These are phyloP conservation scores for Eumeta japonica DNA, from an alignment of 1,140 invertebrate species.

Conservation along the genomic window DNA sequence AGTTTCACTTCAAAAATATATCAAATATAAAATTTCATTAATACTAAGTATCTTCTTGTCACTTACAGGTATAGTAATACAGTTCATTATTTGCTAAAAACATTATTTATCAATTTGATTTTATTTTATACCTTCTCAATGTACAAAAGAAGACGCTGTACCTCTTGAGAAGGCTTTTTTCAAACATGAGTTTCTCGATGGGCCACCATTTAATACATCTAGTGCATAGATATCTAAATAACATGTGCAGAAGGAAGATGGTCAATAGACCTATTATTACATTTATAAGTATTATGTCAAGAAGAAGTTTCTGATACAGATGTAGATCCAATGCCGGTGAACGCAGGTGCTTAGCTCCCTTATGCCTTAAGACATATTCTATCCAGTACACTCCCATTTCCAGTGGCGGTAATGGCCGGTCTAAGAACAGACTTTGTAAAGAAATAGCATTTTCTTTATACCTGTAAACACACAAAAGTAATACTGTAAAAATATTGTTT, in stretches of 20 bases:
- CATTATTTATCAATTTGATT: slow-evolving; percentile 28
- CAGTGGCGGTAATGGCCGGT: slow-evolving; percentile 55
- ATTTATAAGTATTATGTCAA: slow-evolving; percentile 60
- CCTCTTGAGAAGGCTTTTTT: slow-evolving; percentile 35
- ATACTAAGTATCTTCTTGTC: too few relatives aligned
- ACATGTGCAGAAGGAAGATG: slow-evolving; percentile 34
- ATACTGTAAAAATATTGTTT: too few relatives aligned
- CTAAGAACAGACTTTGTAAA: slow-evolving; percentile 54
- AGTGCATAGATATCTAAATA: slow-evolving; percentile 42
- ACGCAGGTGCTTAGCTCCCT: slow-evolving; percentile 62
- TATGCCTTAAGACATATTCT: slow-evolving; percentile 65
- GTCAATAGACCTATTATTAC: slow-evolving; percentile 24
- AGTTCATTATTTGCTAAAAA: too few relatives aligned
- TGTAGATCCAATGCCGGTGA: slow-evolving; percentile 61
- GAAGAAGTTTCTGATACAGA: slow-evolving; percentile 62
- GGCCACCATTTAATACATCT: slow-evolving; percentile 43
- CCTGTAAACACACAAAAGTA: slow-evolving; percentile 21
- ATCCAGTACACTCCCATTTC: slow-evolving; percentile 65
- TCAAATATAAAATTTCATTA: too few relatives aligned
- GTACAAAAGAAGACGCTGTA: slow-evolving; percentile 36
- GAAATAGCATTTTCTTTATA: slow-evolving; percentile 44
- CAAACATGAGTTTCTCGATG: slow-evolving; percentile 29
- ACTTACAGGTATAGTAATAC: too few relatives aligned
- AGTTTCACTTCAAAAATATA: too few relatives aligned
- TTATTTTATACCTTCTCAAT: slow-evolving; percentile 40